Conservation (phyloP, 2,888 invertebrate species). For the Entomobrya multifasciata region DNA sequence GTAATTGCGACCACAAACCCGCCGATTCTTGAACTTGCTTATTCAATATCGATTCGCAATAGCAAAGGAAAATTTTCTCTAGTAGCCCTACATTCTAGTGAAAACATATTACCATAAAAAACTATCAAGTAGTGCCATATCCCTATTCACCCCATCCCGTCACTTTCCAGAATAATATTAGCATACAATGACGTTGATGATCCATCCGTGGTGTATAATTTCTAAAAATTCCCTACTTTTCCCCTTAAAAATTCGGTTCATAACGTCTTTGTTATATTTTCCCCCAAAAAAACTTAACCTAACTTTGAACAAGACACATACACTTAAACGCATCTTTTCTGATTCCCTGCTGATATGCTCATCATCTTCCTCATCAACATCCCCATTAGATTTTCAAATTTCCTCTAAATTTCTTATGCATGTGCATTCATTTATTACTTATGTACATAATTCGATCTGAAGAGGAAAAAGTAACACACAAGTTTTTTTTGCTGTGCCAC, state of each 20-base stretch:
- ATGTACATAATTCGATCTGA: conserved; percentile 79
- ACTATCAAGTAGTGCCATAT: no score
- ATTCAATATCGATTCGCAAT: neutral
- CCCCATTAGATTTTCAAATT: conserved; percentile 79
- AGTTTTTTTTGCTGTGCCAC: conserved; percentile 24
- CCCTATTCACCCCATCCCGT: neutral
- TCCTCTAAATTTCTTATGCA: conserved; percentile 79
- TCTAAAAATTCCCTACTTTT: neutral
- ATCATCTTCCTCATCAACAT: conserved; percentile 64
- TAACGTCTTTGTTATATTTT: no score
- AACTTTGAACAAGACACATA: no score
- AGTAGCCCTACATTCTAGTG: neutral
- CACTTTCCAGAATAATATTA: neutral
- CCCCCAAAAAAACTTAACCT: no score
- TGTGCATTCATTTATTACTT: conserved; percentile 80
- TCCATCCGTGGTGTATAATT: neutral
- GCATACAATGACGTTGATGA: conserved; percentile 16
- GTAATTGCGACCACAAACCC: neutral
- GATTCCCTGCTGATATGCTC: conserved; percentile 55
- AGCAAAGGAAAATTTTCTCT: neutral
- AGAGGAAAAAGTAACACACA: conserved; percentile 55
- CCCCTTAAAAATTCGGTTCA: neutral
- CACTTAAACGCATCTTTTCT: no score
- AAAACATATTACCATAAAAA: neutral
- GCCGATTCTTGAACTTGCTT: neutral